phyloP scores from a whole-genome alignment of 2,797 vertebrate genomes.

The Gymnoscopelus microlampas region DNA sequence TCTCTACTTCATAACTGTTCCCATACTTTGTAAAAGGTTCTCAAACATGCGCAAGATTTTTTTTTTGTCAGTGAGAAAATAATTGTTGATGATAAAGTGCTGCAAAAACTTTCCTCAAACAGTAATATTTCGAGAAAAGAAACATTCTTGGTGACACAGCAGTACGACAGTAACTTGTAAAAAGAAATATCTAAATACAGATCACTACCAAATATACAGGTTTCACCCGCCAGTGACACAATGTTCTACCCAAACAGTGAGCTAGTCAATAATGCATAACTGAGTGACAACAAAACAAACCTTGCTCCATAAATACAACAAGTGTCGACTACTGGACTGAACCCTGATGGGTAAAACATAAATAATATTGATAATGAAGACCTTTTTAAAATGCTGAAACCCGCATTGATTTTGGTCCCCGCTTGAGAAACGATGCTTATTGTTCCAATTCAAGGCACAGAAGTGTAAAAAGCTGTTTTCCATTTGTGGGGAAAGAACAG shows the following conservation, averaged over 20 bases:
- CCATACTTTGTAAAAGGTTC: conserved; percentile 19
- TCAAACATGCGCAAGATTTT: conserved; percentile 7
- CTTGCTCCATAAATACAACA: not conserved
- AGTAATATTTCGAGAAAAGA: conserved; percentile 21
- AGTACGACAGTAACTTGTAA: conserved; percentile 48
- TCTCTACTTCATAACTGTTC: conserved; percentile 53
- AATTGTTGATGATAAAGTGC: conserved; percentile 73
- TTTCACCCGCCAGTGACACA: conserved; percentile 19
- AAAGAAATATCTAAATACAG: conserved; percentile 3
- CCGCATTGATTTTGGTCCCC: conserved; percentile 58
- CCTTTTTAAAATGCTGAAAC: not conserved
- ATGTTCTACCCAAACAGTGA: not conserved
- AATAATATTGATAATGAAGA: conserved; percentile 20
- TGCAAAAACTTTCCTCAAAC: conserved; percentile 49
- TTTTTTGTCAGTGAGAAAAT: conserved; percentile 32
- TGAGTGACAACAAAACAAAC: conserved; percentile 7
- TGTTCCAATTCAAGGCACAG: not conserved
- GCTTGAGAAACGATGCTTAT: conserved; percentile 11
- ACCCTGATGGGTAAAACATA: conserved; percentile 8
- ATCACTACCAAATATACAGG: not conserved
- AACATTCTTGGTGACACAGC: conserved; percentile 58
- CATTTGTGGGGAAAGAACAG: not conserved
- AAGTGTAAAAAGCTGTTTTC: not conserved
- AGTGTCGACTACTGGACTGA: conserved; percentile 2
- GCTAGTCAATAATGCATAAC: conserved; percentile 29